phyloP scores from a whole-genome alignment of 2,797 vertebrate species.

The Gallirallus australis region DNA sequence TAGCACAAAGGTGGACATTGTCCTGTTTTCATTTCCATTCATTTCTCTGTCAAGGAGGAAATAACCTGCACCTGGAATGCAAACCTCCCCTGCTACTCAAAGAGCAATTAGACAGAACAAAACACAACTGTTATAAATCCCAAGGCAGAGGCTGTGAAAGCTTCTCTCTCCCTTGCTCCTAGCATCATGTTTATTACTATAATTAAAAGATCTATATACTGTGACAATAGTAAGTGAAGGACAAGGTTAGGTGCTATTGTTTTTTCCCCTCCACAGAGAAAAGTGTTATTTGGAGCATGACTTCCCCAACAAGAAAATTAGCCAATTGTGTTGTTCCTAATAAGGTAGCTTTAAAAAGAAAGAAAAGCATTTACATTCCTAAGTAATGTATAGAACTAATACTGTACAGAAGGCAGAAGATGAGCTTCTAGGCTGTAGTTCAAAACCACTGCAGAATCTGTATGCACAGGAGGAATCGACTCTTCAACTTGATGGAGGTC shows the following conservation, averaged over 20 bases:
- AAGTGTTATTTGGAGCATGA: background rate
- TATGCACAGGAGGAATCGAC: background rate
- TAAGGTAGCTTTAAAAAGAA: background rate
- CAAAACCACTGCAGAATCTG: conserved; percentile 20
- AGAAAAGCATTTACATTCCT: background rate
- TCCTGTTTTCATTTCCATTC: background rate
- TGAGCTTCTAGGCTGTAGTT: conserved; percentile 5
- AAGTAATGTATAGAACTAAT: background rate
- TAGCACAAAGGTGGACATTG: conserved; percentile 4
- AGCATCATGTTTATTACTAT: background rate
- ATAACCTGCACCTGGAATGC: conserved; percentile 31
- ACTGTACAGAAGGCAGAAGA: background rate
- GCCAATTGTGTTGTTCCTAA: background rate
- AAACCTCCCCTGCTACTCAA: conserved; percentile 6
- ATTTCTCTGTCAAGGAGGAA: conserved; percentile 42
- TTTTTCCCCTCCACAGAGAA: background rate
- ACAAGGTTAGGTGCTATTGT: background rate
- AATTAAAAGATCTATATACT: background rate
- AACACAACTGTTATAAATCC: conserved; percentile 28
- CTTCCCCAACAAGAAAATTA: background rate
- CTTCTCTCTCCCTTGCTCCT: background rate
- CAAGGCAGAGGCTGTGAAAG: background rate
- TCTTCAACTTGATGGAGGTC: conserved; percentile 45
- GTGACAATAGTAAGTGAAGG: background rate
- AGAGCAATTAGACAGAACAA: conserved; percentile 9